phyloP scores from a whole-genome alignment of 2,888 invertebrate species.

The Diplolepis rosae region DNA sequence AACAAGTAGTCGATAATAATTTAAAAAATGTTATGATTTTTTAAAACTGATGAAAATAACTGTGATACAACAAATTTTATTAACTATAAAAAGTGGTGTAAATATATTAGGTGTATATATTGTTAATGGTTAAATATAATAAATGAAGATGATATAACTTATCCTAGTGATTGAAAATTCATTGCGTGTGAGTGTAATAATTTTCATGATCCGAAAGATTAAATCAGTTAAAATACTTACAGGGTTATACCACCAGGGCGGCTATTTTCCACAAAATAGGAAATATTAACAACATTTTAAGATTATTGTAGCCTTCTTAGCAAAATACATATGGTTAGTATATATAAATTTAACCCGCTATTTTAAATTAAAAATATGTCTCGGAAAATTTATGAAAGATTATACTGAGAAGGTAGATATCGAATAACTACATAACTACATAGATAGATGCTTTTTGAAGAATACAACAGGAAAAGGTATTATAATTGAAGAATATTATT shows the following conservation, averaged over 20 bases:
- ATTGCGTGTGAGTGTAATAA: neutral
- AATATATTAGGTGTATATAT: neutral
- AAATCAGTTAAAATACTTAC: constrained; percentile 79
- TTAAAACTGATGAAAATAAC: neutral
- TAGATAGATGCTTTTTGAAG: no score
- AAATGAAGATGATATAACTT: no score
- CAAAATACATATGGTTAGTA: neutral
- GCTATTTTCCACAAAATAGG: constrained; percentile 75
- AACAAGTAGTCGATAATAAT: neutral
- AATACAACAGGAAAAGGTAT: no score
- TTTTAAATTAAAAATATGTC: no score
- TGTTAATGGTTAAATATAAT: no score
- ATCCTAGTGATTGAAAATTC: neutral
- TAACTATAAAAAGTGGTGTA: neutral
- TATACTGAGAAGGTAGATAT: no score
- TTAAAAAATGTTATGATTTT: no score
- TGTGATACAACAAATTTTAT: neutral
- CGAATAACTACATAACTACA: no score
- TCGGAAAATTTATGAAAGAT: no score
- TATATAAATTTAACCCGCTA: no score
- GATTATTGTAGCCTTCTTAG: neutral
- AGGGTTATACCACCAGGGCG: constrained; percentile 94
- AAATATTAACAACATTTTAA: constrained; percentile 17
- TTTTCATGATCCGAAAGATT: neutral
- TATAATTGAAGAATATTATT: no score